Conservation (phyloP, 2,113 vertebrate genomes). For the Balaeniceps rex region DNA sequence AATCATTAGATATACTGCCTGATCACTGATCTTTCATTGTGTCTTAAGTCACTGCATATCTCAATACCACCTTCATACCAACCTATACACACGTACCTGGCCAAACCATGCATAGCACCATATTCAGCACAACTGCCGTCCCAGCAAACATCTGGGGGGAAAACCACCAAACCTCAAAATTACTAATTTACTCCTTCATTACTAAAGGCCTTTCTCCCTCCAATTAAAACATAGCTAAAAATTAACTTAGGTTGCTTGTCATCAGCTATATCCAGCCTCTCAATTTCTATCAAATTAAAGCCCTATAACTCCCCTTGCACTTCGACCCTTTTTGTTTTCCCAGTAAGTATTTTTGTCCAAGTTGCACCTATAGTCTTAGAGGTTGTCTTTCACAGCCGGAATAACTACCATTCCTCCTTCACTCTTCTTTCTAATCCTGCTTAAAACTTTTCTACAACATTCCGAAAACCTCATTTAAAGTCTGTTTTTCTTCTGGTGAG, state of each 20-base stretch:
- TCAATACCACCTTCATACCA: background rate
- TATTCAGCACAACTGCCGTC: background rate
- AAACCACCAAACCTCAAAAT: background rate
- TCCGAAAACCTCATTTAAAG: background rate
- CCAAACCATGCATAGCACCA: rapidly evolving
- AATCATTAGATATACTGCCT: background rate
- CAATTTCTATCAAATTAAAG: background rate
- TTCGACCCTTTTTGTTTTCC: background rate
- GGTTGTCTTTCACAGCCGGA: background rate
- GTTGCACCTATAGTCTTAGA: background rate
- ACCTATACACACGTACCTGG: rapidly evolving
- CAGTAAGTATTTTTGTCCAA: background rate
- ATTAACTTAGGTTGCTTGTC: background rate
- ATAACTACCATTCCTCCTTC: background rate
- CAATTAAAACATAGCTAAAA: background rate
- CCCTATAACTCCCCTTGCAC: background rate
- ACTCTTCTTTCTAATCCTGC: background rate
- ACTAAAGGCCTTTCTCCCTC: background rate
- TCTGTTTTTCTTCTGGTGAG: background rate
- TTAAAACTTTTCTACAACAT: background rate
- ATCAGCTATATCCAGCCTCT: background rate
- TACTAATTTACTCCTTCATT: background rate
- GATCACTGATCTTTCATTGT: background rate
- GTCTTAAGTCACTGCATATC: background rate
- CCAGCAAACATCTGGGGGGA: rapidly evolving